A percentile compares a stretch with the other conserved stretches of the same genome.
phyloP scores from a whole-genome alignment of 2,113 vertebrate genomes.

The Nesoenas mayeri region DNA sequence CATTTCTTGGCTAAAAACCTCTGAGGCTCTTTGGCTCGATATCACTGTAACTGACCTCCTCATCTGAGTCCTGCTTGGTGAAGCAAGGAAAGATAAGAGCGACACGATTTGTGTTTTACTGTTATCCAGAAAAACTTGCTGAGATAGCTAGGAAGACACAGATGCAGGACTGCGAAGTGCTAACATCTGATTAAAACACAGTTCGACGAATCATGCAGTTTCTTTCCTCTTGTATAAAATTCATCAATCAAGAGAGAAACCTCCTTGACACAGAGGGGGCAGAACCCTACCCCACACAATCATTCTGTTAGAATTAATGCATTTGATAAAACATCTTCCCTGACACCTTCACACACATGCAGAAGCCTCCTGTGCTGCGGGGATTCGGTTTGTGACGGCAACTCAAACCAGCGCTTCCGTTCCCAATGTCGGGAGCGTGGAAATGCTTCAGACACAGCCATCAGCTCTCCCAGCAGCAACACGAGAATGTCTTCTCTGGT shows the following conservation, averaged over 20 bases:
- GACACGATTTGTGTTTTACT: neutral
- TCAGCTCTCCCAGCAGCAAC: neutral
- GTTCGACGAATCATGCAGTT: neutral
- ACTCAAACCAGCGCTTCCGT: neutral
- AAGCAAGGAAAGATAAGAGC: constrained; percentile 2
- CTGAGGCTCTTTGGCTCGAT: neutral
- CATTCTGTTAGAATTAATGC: neutral
- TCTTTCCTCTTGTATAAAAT: neutral
- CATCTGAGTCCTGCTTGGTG: neutral
- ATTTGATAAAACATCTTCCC: neutral
- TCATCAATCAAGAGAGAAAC: neutral
- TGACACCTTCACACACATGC: neutral
- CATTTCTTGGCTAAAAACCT: neutral
- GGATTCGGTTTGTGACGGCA: neutral
- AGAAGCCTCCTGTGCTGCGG: neutral
- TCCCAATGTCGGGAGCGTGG: fast-evolving
- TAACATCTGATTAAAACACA: constrained; percentile 16
- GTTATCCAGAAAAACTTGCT: neutral
- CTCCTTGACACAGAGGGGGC: neutral
- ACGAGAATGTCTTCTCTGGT: neutral
- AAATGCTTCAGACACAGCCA: neutral
- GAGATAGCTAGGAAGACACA: neutral
- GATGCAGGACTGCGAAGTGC: neutral
- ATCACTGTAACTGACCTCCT: neutral
- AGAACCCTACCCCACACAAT: neutral